phyloP scores from a whole-genome alignment of 2,797 vertebrate species.

The Smutsia temminckii region DNA sequence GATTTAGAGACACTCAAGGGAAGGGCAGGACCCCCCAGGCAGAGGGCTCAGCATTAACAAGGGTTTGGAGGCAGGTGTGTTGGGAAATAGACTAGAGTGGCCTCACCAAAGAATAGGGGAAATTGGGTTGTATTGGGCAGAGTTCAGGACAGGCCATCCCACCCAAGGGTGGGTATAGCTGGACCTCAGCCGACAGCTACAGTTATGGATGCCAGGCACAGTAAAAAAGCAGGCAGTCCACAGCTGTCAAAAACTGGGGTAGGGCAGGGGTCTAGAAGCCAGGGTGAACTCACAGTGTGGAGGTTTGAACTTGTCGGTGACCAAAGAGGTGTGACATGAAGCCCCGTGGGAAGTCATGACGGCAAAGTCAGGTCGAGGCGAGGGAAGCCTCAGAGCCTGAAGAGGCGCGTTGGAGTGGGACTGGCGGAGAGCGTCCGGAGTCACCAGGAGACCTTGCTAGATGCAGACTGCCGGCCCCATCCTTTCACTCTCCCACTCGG shows the following conservation, averaged over 20 bases:
- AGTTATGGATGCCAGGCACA: neutral
- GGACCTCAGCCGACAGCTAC: neutral
- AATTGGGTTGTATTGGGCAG: neutral
- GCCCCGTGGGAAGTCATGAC: rapidly evolving
- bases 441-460: neutral
- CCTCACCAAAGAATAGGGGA: neutral
- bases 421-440: neutral
- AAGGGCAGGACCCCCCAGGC: neutral
- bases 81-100: neutral
- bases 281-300: neutral
- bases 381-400: neutral
- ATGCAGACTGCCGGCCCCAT: no score
- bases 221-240: neutral
- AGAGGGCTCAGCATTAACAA: neutral
- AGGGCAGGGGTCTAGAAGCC: neutral
- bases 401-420: neutral
- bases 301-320: neutral
- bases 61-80: neutral
- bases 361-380: neutral
- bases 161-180: neutral
- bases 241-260: neutral
- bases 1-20: neutral
- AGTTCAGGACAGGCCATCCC: neutral
- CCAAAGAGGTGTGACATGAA: neutral
- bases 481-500: neutral